These are phyloP conservation scores for Rhynchonycteris naso DNA, from an alignment of 2,797 vertebrate genomes.

Conservation along the genomic window DNA sequence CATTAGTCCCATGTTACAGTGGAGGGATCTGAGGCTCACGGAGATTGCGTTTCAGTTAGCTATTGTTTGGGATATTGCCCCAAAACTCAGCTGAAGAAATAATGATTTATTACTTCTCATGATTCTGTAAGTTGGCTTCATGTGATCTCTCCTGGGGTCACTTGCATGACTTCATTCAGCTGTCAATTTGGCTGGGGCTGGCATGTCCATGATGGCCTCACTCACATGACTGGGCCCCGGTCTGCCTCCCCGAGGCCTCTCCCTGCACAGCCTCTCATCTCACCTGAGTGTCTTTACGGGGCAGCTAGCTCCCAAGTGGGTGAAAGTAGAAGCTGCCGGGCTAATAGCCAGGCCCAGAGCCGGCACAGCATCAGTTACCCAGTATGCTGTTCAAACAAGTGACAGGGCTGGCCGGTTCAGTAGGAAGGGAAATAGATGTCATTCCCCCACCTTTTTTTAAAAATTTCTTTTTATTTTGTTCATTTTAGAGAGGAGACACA, in stretches of 20 bases:
- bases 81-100: constrained; percentile 4
- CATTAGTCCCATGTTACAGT: not conserved
- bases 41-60: not conserved
- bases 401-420: not conserved
- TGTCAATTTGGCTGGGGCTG: not conserved
- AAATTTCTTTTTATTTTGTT: too few species aligned
- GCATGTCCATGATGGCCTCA: not conserved
- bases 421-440: not conserved
- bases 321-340: not conserved
- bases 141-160: not conserved
- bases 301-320: not conserved
- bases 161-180: not conserved
- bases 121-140: not conserved
- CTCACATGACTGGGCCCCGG: not conserved
- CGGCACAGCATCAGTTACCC: not conserved
- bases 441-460: not conserved
- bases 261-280: not conserved
- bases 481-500: too few species aligned
- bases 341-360: not conserved
- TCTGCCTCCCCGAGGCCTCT: not conserved
- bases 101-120: constrained; percentile 28
- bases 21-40: not conserved
- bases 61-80: not conserved
- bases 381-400: not conserved
- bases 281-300: not conserved